Evolutionary conservation across 2,888 invertebrate species (phyloP).

Genomic region (Aleiodes testaceus): DNA sequence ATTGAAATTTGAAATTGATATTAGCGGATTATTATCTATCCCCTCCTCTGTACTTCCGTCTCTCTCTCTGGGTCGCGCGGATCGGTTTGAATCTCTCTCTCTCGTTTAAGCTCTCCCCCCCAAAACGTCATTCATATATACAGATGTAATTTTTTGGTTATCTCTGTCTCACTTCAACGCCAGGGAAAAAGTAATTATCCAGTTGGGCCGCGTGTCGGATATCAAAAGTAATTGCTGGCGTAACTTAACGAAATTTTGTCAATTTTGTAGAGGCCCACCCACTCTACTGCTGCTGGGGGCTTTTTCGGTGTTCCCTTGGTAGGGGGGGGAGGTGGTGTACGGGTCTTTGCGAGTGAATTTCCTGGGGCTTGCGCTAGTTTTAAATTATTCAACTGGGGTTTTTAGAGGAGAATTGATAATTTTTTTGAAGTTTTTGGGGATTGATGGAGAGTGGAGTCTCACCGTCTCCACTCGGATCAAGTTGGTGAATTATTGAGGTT

Average conservation of each 20-base stretch:
- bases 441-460: constrained; percentile 5
- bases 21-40: constrained; percentile 72
- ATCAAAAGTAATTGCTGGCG: constrained; percentile 72
- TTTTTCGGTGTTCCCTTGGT: neutral
- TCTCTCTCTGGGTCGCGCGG: constrained; percentile 45
- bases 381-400: constrained; percentile 34
- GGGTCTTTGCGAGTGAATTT: neutral
- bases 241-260: constrained; percentile 69
- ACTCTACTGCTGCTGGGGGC: neutral
- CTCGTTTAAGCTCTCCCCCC: neutral
- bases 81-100: constrained; percentile 20
- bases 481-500: neutral
- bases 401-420: neutral
- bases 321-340: neutral
- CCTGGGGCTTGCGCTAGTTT: neutral
- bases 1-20: constrained; percentile 74
- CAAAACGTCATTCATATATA: constrained; percentile 11
- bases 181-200: constrained; percentile 63
- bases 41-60: constrained; percentile 47
- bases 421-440: constrained; percentile 3
- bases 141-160: constrained; percentile 25
- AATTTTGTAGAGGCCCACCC: constrained; percentile 48
- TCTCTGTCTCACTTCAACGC: constrained; percentile 42
- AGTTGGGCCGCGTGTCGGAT: constrained; percentile 66
- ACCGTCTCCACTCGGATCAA: no score